Percentiles rank a stretch among this genome's conserved stretches.
These are phyloP conservation scores for Malurus elegans DNA, from an alignment of 2,113 vertebrate species.

Conservation along the genomic window DNA sequence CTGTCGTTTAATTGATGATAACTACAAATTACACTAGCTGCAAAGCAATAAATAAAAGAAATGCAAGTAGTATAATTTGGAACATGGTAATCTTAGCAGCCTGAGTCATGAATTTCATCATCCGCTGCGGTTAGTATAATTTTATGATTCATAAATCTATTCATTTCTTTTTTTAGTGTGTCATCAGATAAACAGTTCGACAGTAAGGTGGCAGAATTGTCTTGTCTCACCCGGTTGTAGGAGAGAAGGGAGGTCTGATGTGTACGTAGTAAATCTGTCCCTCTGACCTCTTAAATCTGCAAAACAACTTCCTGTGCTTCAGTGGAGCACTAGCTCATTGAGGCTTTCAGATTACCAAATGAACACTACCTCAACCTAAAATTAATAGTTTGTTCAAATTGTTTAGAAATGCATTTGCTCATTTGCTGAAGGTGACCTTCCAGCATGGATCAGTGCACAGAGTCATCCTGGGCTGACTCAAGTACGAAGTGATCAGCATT, in stretches of 20 bases:
- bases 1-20: constrained; percentile 36
- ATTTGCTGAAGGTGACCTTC: not conserved
- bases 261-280: not conserved
- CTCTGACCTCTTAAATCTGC: not conserved
- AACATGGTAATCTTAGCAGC: constrained; percentile 50
- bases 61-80: constrained; percentile 58
- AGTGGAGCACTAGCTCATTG: not conserved
- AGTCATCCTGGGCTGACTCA: not conserved
- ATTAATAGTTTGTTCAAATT: not conserved
- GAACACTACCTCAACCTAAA: not conserved
- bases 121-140: constrained; percentile 23
- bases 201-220: not conserved
- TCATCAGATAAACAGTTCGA: constrained; percentile 38
- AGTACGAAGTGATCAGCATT: not conserved
- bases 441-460: not conserved
- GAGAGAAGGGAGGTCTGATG: not conserved
- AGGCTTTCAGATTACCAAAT: not conserved
- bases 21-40: constrained; percentile 42
- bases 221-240: not conserved
- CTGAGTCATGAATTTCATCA: constrained; percentile 70
- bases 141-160: constrained; percentile 68
- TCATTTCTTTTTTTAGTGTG: constrained; percentile 49
- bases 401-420: not conserved
- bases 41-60: constrained; percentile 46
- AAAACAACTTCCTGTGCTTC: not conserved